Percentiles rank a stretch among this genome's conserved stretches.
phyloP scores from a whole-genome alignment of 1,140 invertebrate genomes.

The Bombus polaris region DNA sequence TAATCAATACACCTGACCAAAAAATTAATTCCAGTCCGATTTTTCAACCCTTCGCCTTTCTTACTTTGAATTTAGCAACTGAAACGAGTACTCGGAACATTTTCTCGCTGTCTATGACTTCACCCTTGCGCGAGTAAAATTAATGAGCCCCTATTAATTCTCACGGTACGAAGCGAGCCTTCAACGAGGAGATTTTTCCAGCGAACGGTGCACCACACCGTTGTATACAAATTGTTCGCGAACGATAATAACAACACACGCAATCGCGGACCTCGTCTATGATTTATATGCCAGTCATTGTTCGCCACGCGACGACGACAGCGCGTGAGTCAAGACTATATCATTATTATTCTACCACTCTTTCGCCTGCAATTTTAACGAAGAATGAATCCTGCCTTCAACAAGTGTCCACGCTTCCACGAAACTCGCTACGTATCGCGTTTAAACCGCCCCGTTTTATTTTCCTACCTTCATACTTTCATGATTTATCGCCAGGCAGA shows the following conservation, averaged over 20 bases:
- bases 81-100: neutral
- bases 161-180: neutral
- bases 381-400: slow-evolving; percentile 53
- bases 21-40: neutral
- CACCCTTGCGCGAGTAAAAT: neutral
- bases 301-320: slow-evolving; percentile 65
- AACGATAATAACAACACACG: slow-evolving; percentile 59
- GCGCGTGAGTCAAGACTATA: slow-evolving; percentile 51
- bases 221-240: slow-evolving; percentile 50
- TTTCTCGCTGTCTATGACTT: neutral
- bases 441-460: neutral
- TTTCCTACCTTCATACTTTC: neutral
- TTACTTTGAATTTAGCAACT: neutral
- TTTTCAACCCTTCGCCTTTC: neutral
- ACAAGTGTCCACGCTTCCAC: slow-evolving; percentile 47
- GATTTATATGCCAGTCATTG: slow-evolving; percentile 64
- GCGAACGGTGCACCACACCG: neutral
- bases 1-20: neutral
- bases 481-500: neutral
- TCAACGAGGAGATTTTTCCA: slow-evolving; percentile 10
- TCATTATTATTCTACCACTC: slow-evolving; percentile 62
- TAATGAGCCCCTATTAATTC: slow-evolving; percentile 35
- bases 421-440: slow-evolving; percentile 14
- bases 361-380: slow-evolving; percentile 45
- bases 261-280: slow-evolving; percentile 53